Evolutionary conservation across 2,797 vertebrate species (phyloP), one percentile per base, ranked within the genome.

Genomic region (Brachymystax lenok): DNA sequence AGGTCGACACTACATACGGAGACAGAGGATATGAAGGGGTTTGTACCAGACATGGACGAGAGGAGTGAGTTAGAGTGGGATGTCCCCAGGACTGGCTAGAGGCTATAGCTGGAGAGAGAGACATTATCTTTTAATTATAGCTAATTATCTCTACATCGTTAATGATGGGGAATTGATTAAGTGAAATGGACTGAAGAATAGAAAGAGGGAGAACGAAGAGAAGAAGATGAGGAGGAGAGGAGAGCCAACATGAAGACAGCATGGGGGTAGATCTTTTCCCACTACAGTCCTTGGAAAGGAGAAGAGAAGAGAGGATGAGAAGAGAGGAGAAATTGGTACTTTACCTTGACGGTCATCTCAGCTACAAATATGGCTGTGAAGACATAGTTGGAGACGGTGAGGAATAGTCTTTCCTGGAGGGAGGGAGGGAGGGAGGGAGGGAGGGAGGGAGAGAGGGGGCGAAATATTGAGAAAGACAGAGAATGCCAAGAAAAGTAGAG

Each of bases 321-420:
- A 14, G 28, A 54, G 35, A 59, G 10, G 16, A 33, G 24, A 2
- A 0, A 54, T 8, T 16, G 16, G 13, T 59, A 70, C 75, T 89
- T 90, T 93, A 96, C 96, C 95, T 97, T 97, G 46, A 97, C 85
- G 0, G 95, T 96, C 96, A 97, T 97, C 88, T 97, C 96, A 71
- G 94, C 95, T 86, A 96, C 95, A 51, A 97, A 97, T 88, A 97
- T 97, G 75, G 95, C 95, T 56, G 96, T 97, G 90, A 97, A 97
- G 87, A 96, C 95, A 87, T 97, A 97, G 91, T 97, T 97, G 86
- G 96, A 97, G 79, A 96, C 93, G 12, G 95, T 96, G 80, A 97
- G 96, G 88, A 97, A 96, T 79, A 96, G 93, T 74, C 96, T 93
- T 78, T 97, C 96, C 96, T 97, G 77, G 5, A 40, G 73, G 16